A percentile compares a stretch with the other conserved stretches of the same genome.
These are phyloP conservation scores for Pongo pygmaeus DNA, from an alignment of 2,113 vertebrate species.

Conservation along the genomic window DNA sequence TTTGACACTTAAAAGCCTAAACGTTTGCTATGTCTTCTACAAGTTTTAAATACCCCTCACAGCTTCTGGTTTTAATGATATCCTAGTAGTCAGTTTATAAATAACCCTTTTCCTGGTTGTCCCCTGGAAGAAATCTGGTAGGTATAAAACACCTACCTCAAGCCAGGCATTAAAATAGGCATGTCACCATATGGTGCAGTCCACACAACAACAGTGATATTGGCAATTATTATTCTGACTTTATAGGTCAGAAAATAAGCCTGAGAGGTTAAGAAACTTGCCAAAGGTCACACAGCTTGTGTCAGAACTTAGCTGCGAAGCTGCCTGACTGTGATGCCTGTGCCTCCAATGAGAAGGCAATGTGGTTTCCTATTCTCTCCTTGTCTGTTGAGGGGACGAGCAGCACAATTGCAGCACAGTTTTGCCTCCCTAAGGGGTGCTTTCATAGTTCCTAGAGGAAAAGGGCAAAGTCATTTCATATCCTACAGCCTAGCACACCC, in stretches of 20 bases:
- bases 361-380: too few species aligned
- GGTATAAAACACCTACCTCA: background rate
- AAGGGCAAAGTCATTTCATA: background rate
- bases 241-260: background rate
- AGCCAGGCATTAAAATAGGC: background rate
- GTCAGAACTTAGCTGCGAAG: background rate
- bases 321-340: rapidly evolving
- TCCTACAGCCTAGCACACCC: background rate
- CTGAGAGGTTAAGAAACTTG: background rate
- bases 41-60: background rate
- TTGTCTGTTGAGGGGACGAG: background rate
- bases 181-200: rapidly evolving
- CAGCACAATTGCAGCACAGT: background rate
- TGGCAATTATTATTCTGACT: background rate
- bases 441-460: background rate
- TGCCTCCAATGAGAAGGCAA: background rate
- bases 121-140: background rate
- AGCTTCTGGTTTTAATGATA: background rate
- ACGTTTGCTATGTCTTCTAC: background rate
- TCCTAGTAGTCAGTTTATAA: background rate
- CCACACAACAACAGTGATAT: background rate
- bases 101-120: background rate
- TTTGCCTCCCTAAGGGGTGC: background rate
- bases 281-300: background rate
- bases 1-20: background rate